Conservation (phyloP, 2,888 invertebrate genomes). For the Dicyrtomina minuta region DNA sequence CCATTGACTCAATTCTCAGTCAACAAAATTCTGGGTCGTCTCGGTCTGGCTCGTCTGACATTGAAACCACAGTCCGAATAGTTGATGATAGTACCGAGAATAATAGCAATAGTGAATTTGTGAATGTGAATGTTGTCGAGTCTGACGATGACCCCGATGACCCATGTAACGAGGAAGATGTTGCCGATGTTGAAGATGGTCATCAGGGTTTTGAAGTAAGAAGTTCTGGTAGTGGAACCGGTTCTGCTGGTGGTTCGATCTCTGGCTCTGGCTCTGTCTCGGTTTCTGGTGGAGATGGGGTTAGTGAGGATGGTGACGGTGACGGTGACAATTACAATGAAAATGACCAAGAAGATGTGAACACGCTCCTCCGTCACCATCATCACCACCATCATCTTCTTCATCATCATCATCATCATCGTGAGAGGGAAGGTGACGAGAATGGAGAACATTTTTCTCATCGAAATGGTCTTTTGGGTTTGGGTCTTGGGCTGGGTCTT, state of each 20-base stretch:
- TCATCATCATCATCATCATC: no score
- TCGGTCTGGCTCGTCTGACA: neutral
- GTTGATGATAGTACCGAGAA: slow-evolving; percentile 9
- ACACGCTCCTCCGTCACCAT: no score
- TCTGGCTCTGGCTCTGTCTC: neutral
- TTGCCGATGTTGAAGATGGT: slow-evolving; percentile 12
- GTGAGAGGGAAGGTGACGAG: neutral
- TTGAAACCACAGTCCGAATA: no score
- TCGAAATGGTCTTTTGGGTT: neutral
- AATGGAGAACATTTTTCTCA: neutral
- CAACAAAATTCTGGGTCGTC: neutral
- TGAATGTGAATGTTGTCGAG: slow-evolving; percentile 4
- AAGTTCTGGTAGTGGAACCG: neutral
- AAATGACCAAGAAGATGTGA: no score
- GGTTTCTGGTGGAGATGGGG: neutral
- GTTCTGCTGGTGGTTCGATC: neutral
- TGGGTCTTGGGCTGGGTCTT: slow-evolving; percentile 2
- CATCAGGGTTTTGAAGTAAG: slow-evolving; percentile 1
- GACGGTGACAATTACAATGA: slow-evolving; percentile 7
- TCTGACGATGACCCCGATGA: slow-evolving; percentile 20
- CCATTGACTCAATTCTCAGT: slow-evolving; percentile 46
- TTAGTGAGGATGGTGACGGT: slow-evolving; percentile 6
- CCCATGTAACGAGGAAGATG: no score
- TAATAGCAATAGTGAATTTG: neutral
- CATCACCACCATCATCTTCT: no score